phyloP scores from a whole-genome alignment of 2,888 invertebrate genomes.

The Drosophila borealis region DNA sequence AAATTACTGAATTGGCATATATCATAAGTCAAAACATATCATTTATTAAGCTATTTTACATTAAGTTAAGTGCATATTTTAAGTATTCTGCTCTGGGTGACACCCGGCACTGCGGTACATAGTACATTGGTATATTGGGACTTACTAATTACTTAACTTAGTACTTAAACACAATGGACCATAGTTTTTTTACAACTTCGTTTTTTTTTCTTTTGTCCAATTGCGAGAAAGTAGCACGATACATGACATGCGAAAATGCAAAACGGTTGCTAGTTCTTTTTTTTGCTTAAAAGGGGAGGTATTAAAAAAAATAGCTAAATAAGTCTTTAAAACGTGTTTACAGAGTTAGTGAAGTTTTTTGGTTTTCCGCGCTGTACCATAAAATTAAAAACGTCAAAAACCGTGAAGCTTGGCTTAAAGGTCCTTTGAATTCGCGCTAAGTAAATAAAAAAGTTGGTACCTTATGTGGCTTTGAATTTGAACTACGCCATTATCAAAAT shows the following conservation, averaged over 20 bases:
- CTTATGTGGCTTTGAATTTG: too few relatives aligned
- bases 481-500: constrained; percentile 9
- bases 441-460: not conserved
- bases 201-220: constrained; percentile 6
- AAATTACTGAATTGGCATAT: too few relatives aligned
- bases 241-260: constrained; percentile 20
- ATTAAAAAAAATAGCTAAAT: constrained; percentile 7
- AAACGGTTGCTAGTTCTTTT: constrained; percentile 8
- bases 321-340: constrained; percentile 4
- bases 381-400: constrained; percentile 12
- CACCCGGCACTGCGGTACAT: not conserved
- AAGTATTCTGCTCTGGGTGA: not conserved
- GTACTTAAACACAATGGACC: constrained; percentile 1
- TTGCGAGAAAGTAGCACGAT: constrained; percentile 12
- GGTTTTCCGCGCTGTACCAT: constrained; percentile 8
- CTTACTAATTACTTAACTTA: constrained; percentile 12
- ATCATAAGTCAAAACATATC: too few relatives aligned
- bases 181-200: constrained; percentile 11
- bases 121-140: not conserved
- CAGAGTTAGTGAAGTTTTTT: constrained; percentile 9
- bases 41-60: too few relatives aligned
- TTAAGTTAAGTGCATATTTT: too few relatives aligned
- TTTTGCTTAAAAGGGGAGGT: too few relatives aligned
- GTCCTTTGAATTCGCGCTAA: constrained; percentile 1
- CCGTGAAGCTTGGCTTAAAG: not conserved